Percentiles rank a stretch among this genome's conserved stretches.
Evolutionary conservation across 2,888 invertebrate species (phyloP).

Genomic region (Plebejus melissa): DNA sequence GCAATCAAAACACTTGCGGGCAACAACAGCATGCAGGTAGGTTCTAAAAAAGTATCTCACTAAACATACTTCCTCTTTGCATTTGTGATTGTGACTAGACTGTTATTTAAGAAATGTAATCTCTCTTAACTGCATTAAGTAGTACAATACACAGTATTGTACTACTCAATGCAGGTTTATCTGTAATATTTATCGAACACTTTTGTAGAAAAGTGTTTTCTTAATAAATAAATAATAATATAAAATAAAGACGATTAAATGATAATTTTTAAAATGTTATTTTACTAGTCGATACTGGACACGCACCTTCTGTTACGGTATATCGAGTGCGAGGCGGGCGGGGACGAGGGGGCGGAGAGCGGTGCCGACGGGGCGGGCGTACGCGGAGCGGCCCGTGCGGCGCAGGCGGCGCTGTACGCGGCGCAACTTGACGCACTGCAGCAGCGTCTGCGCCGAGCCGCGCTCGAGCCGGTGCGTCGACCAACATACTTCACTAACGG

Average conservation of each 20-base stretch:
- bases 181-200: no score
- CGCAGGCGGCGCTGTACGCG: conserved; percentile 74
- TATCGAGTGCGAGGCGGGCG: conserved; percentile 47
- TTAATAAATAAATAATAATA: no score
- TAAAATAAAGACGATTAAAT: no score
- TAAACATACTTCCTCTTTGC: no score
- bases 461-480: conserved; percentile 45
- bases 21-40: conserved; percentile 59
- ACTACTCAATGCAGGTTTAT: no score
- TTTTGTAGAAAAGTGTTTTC: no score
- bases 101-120: no score
- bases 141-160: not conserved
- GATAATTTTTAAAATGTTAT: not conserved
- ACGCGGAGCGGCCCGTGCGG: conserved; percentile 61
- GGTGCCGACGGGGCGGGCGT: conserved; percentile 48
- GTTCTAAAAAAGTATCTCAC: no score
- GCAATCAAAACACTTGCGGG: conserved; percentile 53
- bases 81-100: no score
- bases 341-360: conserved; percentile 46
- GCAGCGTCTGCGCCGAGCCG: conserved; percentile 48
- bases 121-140: not conserved
- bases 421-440: conserved; percentile 77
- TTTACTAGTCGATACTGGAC: conserved; percentile 68
- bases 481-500: conserved; percentile 58
- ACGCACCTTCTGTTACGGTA: conserved; percentile 79